Percentiles rank a stretch among this genome's conserved stretches.
These are phyloP conservation scores for Petrolisthes cinctipes DNA, from an alignment of 2,888 invertebrate species.

Conservation along the genomic window DNA sequence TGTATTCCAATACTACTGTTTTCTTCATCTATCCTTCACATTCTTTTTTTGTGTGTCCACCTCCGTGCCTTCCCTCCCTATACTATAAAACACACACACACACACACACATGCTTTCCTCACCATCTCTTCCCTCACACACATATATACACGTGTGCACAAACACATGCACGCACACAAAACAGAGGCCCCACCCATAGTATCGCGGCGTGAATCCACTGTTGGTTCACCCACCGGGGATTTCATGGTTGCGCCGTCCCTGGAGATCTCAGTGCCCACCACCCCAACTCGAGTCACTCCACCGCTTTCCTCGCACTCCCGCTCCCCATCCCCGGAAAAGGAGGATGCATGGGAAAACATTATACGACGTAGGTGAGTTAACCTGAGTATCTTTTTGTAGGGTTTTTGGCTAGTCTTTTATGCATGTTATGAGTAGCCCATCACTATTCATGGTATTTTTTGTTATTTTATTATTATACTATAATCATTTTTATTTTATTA, in stretches of 20 bases:
- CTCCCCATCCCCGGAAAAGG: constrained; percentile 62
- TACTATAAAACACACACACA: background rate
- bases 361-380: constrained; percentile 59
- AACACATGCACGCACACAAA: background rate
- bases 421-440: no score
- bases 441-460: no score
- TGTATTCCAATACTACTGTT: background rate
- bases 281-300: constrained; percentile 52
- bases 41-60: background rate
- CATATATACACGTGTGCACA: no score
- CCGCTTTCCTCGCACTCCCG: constrained; percentile 56
- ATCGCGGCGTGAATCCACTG: constrained; percentile 49
- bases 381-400: background rate
- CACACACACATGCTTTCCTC: background rate
- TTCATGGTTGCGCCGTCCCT: constrained; percentile 15
- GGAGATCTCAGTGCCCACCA: constrained; percentile 51
- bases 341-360: constrained; percentile 59
- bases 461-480: no score
- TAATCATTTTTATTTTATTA: no score
- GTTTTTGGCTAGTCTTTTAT: no score
- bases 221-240: constrained; percentile 48
- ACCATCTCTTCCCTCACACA: background rate
- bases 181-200: constrained; percentile 30
- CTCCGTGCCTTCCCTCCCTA: background rate
- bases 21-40: background rate